phyloP scores from a whole-genome alignment of 2,888 invertebrate genomes.

The Suillia variegata region DNA sequence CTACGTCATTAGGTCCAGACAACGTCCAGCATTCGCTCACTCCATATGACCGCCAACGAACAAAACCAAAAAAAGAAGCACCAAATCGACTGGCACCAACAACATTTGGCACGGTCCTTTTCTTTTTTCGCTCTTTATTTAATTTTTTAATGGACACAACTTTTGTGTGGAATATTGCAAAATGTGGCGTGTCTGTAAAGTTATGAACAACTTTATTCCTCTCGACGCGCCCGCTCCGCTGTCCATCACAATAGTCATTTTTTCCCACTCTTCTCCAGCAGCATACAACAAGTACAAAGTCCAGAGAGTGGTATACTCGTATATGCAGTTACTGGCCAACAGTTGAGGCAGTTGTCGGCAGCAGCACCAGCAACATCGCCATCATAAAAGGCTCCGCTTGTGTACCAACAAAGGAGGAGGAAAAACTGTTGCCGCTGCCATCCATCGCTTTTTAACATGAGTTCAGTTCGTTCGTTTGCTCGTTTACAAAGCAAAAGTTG shows the following conservation, averaged over 20 bases:
- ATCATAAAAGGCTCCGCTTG: not conserved
- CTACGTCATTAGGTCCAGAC: too few relatives aligned
- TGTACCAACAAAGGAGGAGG: not conserved
- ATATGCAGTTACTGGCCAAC: too few relatives aligned
- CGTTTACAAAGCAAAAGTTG: not conserved
- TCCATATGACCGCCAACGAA: too few relatives aligned
- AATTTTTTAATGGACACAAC: slow-evolving; percentile 7
- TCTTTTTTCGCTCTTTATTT: not conserved
- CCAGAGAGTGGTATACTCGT: too few relatives aligned
- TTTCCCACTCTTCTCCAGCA: too few relatives aligned
- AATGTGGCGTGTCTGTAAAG: slow-evolving; percentile 6
- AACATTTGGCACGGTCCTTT: not conserved
- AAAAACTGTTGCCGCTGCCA: not conserved
- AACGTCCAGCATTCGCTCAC: too few relatives aligned
- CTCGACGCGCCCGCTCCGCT: not conserved
- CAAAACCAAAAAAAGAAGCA: too few relatives aligned
- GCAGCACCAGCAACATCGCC: not conserved
- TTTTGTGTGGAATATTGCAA: not conserved
- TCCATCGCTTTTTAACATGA: not conserved
- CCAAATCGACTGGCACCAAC: too few relatives aligned
- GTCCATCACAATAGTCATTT: too few relatives aligned
- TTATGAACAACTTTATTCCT: slow-evolving; percentile 2
- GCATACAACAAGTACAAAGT: too few relatives aligned
- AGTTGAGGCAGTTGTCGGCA: too few relatives aligned
- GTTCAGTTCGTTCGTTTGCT: not conserved